Percentiles rank a stretch among this genome's conserved stretches.
Conservation (phyloP, 2,113 vertebrate species). For the Melanerpes aurifrons region DNA sequence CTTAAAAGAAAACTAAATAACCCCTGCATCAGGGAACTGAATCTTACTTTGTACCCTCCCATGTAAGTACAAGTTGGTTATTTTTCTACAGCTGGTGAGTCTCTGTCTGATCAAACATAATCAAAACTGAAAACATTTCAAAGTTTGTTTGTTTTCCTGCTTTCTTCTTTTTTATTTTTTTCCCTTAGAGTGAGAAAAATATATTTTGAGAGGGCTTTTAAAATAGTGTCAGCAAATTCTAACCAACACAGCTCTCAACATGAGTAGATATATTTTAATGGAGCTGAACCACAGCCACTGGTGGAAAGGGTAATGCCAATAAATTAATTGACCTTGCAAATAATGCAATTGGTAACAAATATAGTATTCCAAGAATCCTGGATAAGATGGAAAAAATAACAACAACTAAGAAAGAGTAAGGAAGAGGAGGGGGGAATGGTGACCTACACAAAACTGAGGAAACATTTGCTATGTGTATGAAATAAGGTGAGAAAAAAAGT, state of each 20-base stretch:
- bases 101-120: not conserved
- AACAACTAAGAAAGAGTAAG: not conserved
- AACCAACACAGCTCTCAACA: not conserved
- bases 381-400: not conserved
- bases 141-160: not conserved
- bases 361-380: not conserved
- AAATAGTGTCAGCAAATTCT: not conserved
- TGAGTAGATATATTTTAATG: not conserved
- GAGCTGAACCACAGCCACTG: not conserved
- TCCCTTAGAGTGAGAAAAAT: not conserved
- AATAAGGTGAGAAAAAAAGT: conserved; percentile 54
- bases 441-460: not conserved
- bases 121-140: conserved; percentile 18
- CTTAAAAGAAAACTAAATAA: conserved; percentile 43
- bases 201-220: not conserved
- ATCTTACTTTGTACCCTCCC: conserved; percentile 10
- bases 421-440: not conserved
- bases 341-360: not conserved
- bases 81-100: conserved; percentile 25
- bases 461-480: not conserved
- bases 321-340: not conserved
- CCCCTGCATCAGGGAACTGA: not conserved
- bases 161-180: not conserved
- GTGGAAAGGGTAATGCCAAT: not conserved
- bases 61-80: not conserved